Base-by-base conservation (phyloP, 2,888 invertebrate genomes). In the Galerucella calmariensis region DNA sequence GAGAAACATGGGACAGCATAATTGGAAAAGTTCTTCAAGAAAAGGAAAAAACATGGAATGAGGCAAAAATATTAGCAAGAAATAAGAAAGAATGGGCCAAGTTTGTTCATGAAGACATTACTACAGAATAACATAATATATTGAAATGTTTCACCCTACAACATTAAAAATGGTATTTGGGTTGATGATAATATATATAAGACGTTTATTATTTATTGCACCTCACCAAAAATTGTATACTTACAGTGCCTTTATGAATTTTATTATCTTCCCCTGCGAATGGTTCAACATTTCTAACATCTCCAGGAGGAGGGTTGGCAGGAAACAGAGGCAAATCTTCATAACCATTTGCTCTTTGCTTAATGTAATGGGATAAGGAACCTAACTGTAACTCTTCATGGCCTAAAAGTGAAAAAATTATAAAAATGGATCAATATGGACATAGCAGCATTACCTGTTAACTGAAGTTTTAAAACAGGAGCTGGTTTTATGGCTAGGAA, bases 401-500 rank as follows among this genome's bases (percentile, higher is more conserved):
- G 82, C 94, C 95, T 94, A 53, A 73, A 69, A 56, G 8, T 8
- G 16, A 20, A 16, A 1, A 11, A 69, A 56, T 59, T 46, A 66
- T 69, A 46, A 68, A 56, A 35, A 66, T 14, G 11, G 69, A 46
- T 51, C 16, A 74, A 62, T 8, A 14, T n/a, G 1, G 24, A 0
- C 10, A 56, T 3, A 56, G n/a, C 14, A n/a, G 35, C 6, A 59
- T 59, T 73, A 73, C 69, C 69, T 73, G 69, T 74, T 20, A 76
- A 16, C 84, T 92, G 93, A 63, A 97, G 96, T 84, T 95, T 93
- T 27, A 97, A 88, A 10, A 95, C 91, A 0, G 99, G 99, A 24
- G 98, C 97, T 0, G 98, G 98, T 86, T 99, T 99, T 11, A 94
- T 92, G 0, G 96, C 93, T 71, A 98, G 89, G 85, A 99, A 97